Base-by-base conservation (phyloP, 1,140 invertebrate species). In the Heliconius himera region DNA sequence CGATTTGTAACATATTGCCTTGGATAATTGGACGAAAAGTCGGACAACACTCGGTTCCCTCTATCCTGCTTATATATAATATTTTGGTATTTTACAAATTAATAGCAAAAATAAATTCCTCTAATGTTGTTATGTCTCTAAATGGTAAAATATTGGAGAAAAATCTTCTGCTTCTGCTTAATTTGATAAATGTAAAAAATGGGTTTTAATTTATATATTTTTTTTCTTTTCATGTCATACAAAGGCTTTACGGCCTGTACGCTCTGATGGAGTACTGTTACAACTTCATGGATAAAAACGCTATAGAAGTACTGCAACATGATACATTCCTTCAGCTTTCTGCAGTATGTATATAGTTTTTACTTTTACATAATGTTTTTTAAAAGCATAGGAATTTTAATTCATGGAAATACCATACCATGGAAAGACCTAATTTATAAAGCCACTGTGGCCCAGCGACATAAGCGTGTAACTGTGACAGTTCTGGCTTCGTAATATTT, bases 221-320 rank as follows among this genome's bases (percentile, higher is more conserved):
- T 46, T 46, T 46, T 4, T 70, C 29, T 72, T 36, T 38, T n/a
- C 70, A 72, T 72, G 26, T 73, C 18, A 46, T 36, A 85, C 84
- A 11, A 83, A 95, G 96, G 66, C 83, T 96, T 5, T 96, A 96
- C 82, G 95, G 96, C 11, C 89, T 96, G 46, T 95, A 96, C 8
- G 95, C 96, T 11, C 86, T 96, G 22, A 95, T 96, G 74, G 94
- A 96, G 88, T 96, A 97, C 72, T 97, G 97, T 91, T 96, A 96
- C 80, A 95, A 96, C 83, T 99, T 97, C 92, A 97, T 99, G 91
- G 99, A 99, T 93, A 96, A 96, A 83, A 97, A 99, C 95, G 98
- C 99, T 5, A 92, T 94, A 0, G 97, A 98, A 74, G 96, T 99
- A 16, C 96, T 99, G 60, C 95, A 96, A 77, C 97, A 98, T 87